Conservation (phyloP, 2,113 vertebrate species). For the Pagrus major region DNA sequence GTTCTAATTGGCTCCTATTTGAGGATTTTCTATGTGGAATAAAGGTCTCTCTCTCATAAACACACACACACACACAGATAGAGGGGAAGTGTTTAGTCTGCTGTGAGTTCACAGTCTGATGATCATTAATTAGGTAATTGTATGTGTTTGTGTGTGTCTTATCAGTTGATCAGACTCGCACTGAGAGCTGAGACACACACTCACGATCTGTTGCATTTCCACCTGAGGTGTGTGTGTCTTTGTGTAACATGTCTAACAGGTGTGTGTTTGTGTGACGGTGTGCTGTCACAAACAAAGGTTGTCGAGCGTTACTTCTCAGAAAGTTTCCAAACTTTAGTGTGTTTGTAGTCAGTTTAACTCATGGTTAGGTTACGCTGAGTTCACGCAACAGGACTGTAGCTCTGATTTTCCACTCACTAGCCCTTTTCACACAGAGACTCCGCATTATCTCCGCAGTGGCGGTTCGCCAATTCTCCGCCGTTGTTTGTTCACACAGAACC, state of each 20-base stretch:
- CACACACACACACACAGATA: background rate
- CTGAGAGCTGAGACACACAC: constrained; percentile 7
- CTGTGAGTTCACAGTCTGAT: constrained; percentile 44
- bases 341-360: too few relatives aligned
- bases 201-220: background rate
- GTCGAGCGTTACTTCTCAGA: too few relatives aligned
- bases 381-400: too few relatives aligned
- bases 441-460: too few relatives aligned
- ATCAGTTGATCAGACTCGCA: constrained; percentile 14
- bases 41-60: background rate
- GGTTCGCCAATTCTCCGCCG: too few relatives aligned
- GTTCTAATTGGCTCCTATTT: constrained; percentile 37
- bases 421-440: too few relatives aligned
- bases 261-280: too few relatives aligned
- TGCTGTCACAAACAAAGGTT: too few relatives aligned
- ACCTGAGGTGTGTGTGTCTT: background rate
- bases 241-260: background rate
- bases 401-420: too few relatives aligned
- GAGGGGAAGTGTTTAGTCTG: constrained; percentile 18
- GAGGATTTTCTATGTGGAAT: constrained; percentile 16
- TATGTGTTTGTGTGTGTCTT: background rate
- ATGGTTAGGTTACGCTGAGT: too few relatives aligned
- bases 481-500: too few relatives aligned
- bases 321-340: too few relatives aligned
- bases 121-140: constrained; percentile 39